These are phyloP conservation scores for Clavelina lepadiformis DNA, from an alignment of 23 tunicate genomes.

Conservation along the genomic window DNA sequence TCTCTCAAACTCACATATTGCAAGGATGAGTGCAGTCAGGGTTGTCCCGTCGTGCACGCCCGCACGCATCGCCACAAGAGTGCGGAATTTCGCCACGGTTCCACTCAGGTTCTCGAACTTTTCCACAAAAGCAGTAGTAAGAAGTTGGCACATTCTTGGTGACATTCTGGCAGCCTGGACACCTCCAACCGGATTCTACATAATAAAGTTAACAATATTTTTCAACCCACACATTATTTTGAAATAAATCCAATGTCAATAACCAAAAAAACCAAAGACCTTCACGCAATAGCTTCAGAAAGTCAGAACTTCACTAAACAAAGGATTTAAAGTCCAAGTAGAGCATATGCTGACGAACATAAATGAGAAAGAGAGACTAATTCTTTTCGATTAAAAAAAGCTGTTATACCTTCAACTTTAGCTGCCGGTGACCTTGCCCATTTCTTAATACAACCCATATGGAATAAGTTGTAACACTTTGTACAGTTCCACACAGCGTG, in stretches of 20 bases:
- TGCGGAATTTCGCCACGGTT: slow-evolving; percentile 78
- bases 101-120: slow-evolving; percentile 54
- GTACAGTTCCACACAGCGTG: slow-evolving; percentile 83
- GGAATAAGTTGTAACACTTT: slow-evolving; percentile 75
- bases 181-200: slow-evolving; percentile 82
- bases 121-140: slow-evolving; percentile 87
- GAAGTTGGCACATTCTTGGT: slow-evolving; percentile 54
- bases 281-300: too few relatives aligned
- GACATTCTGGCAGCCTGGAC: slow-evolving; percentile 89
- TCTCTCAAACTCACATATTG: slow-evolving; percentile 67
- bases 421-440: slow-evolving; percentile 91
- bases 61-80: slow-evolving; percentile 85
- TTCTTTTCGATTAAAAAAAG: too few relatives aligned
- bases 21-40: slow-evolving; percentile 75
- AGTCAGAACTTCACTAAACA: too few relatives aligned
- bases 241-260: background rate
- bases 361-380: too few relatives aligned
- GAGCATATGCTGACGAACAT: too few relatives aligned
- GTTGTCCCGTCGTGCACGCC: slow-evolving; percentile 40
- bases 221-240: background rate
- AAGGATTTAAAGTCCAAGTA: too few relatives aligned
- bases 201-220: too few relatives aligned
- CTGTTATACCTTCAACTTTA: slow-evolving; percentile 39
- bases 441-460: slow-evolving; percentile 85
- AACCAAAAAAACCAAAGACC: too few relatives aligned